phyloP scores from a whole-genome alignment of 2,797 vertebrate species.

The Erpetoichthys calabaricus region DNA sequence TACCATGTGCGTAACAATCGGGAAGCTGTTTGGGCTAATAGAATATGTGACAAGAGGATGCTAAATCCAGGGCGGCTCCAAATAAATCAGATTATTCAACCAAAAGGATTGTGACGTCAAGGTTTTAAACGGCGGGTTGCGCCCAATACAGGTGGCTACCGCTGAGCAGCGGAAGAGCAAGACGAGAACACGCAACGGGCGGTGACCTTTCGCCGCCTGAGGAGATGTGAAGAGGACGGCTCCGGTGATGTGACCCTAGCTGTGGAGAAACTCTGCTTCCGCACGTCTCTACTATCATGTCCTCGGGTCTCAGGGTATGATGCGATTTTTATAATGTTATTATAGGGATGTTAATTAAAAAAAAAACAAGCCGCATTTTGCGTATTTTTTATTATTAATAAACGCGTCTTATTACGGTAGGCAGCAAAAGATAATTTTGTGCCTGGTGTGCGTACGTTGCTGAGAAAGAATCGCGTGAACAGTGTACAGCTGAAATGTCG shows the following conservation, averaged over 20 bases:
- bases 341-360: not conserved
- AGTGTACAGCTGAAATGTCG: too few relatives aligned
- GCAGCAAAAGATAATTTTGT: too few relatives aligned
- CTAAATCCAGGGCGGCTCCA: conserved; percentile 19
- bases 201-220: conserved; percentile 14
- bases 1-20: too few relatives aligned
- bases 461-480: too few relatives aligned
- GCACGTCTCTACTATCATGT: conserved; percentile 29
- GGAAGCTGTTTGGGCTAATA: too few relatives aligned
- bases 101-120: conserved; percentile 54
- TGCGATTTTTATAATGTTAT: not conserved
- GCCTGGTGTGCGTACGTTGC: too few relatives aligned
- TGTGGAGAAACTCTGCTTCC: conserved; percentile 15
- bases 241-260: conserved; percentile 14
- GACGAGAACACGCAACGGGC: conserved; percentile 8
- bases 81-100: conserved; percentile 45
- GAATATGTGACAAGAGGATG: too few relatives aligned
- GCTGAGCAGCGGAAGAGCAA: conserved; percentile 8
- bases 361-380: too few relatives aligned
- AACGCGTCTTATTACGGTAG: too few relatives aligned
- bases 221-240: conserved; percentile 28
- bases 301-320: conserved; percentile 52
- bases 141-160: conserved; percentile 5
- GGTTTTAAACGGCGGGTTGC: conserved; percentile 26
- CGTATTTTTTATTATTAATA: too few relatives aligned